Conservation (phyloP, 2,113 vertebrate genomes). For the Cisticola juncidis region DNA sequence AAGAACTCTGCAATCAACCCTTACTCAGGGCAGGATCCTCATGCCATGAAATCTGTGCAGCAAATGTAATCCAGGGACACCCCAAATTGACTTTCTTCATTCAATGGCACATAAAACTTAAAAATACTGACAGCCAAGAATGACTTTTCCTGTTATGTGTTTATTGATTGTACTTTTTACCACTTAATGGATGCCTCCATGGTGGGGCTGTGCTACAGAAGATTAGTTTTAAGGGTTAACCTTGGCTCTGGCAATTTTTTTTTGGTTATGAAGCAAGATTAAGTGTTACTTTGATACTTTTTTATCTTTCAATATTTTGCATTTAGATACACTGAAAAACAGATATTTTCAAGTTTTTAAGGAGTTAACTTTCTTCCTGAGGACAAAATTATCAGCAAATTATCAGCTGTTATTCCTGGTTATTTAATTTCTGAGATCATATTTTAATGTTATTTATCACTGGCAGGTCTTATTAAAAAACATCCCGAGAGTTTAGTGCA, state of each 20-base stretch:
- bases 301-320: background rate
- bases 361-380: background rate
- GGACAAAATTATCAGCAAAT: background rate
- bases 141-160: background rate
- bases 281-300: background rate
- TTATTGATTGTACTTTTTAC: background rate
- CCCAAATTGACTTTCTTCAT: background rate
- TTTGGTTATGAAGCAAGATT: background rate
- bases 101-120: background rate
- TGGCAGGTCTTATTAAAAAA: background rate
- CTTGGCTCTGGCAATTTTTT: background rate
- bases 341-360: background rate
- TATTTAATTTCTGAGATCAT: background rate
- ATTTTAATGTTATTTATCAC: background rate
- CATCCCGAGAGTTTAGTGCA: background rate
- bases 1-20: too few relatives aligned
- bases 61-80: too few relatives aligned
- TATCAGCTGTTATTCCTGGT: background rate
- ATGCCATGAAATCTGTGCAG: too few relatives aligned
- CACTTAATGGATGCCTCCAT: background rate
- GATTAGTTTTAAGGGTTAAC: background rate
- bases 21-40: too few relatives aligned
- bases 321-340: background rate
- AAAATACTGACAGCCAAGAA: background rate
- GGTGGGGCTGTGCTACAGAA: background rate